Conservation (phyloP, 2,888 invertebrate genomes). For the Perizoma affinitatum region DNA sequence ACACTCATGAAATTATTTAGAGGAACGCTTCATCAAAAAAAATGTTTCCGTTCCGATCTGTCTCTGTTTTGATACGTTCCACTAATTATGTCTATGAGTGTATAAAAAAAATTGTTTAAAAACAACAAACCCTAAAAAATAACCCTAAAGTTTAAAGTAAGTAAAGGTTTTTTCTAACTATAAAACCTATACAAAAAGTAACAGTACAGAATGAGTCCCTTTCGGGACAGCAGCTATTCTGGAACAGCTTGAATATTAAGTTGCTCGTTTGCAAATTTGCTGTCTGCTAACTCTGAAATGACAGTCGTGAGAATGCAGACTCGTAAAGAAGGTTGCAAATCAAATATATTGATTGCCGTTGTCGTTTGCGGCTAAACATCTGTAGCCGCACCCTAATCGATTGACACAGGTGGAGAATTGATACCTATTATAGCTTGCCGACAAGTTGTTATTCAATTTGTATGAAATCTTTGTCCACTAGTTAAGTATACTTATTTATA, state of each 20-base stretch:
- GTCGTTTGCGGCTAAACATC: slow-evolving; percentile 40
- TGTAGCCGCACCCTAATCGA: slow-evolving; percentile 36
- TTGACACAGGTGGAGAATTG: slow-evolving; percentile 36
- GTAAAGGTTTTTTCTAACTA: no score
- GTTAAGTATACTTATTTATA: background rate
- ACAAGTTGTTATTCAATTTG: slow-evolving; percentile 31
- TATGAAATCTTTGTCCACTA: slow-evolving; percentile 17
- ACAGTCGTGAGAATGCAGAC: slow-evolving; percentile 34
- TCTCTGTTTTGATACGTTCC: no score
- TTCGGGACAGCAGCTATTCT: no score
- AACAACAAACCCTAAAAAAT: no score
- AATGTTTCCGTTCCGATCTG: no score
- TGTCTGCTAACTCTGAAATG: slow-evolving; percentile 33
- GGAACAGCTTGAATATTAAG: background rate
- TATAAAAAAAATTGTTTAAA: no score
- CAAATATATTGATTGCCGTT: slow-evolving; percentile 41
- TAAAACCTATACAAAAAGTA: no score
- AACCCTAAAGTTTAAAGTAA: no score
- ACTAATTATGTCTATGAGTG: no score
- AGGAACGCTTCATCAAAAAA: no score
- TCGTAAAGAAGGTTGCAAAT: slow-evolving; percentile 41
- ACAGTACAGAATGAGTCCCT: no score
- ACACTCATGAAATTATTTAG: no score
- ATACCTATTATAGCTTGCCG: slow-evolving; percentile 26
- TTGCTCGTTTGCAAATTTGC: slow-evolving; percentile 4